Conservation (phyloP, 2,797 vertebrate genomes). For the Rhyacichthys aspro region DNA sequence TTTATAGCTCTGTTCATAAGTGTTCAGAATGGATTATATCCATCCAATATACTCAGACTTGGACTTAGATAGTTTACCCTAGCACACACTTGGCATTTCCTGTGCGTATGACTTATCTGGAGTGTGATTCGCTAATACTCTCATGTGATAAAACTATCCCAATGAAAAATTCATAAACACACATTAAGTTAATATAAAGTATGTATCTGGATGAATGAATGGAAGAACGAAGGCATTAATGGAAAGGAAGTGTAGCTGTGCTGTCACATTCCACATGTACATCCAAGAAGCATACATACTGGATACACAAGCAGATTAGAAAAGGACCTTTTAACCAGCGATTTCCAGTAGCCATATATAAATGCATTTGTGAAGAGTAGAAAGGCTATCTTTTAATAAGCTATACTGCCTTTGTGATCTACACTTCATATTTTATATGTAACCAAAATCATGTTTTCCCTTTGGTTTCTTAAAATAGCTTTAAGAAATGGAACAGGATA, state of each 20-base stretch:
- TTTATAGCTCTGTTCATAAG: background rate
- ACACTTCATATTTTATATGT: too few species aligned
- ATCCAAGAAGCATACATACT: conserved; percentile 46
- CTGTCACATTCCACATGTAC: conserved; percentile 71
- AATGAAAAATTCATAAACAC: background rate
- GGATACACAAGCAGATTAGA: conserved; percentile 31
- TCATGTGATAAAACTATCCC: conserved; percentile 11
- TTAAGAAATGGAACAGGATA: too few species aligned
- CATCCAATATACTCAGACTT: conserved; percentile 3
- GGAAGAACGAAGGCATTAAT: conserved; percentile 36
- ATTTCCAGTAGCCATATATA: background rate
- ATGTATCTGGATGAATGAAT: conserved; percentile 29
- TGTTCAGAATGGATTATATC: background rate
- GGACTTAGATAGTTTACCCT: conserved; percentile 5
- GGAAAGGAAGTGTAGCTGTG: conserved; percentile 58
- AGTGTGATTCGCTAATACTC: conserved; percentile 1
- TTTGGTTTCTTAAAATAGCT: too few species aligned
- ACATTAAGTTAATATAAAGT: conserved; percentile 1
- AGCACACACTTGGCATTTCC: conserved; percentile 24
- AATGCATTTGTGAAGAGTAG: too few species aligned
- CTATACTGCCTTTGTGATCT: too few species aligned
- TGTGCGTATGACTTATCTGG: conserved; percentile 27
- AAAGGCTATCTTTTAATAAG: too few species aligned
- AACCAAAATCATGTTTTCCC: too few species aligned
- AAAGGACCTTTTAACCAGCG: conserved; percentile 10